Percentiles rank a stretch among this genome's conserved stretches.
Evolutionary conservation across 2,113 vertebrate genomes (phyloP).

Genomic region (Menidia beryllina): DNA sequence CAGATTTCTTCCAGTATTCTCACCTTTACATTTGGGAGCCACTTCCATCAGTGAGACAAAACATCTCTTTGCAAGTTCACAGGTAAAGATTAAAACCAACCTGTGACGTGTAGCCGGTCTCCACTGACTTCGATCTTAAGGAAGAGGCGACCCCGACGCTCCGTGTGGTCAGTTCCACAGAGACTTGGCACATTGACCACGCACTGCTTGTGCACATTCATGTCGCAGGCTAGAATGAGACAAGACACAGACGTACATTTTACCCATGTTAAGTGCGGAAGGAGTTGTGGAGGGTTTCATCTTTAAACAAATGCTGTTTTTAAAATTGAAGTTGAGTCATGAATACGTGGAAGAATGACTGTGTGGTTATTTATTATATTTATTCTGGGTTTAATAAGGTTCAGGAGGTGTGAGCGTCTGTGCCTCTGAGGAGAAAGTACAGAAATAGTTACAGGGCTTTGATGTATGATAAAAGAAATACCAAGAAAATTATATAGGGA

Average conservation of each 20-base stretch:
- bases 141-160: conserved; percentile 92
- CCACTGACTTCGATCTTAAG: conserved; percentile 92
- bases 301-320: background rate
- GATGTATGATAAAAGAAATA: background rate
- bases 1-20: conserved; percentile 13
- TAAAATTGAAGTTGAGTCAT: background rate
- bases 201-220: conserved; percentile 97
- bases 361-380: conserved; percentile 4
- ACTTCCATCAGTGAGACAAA: background rate
- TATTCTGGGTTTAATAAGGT: background rate
- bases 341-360: background rate
- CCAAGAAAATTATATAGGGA: background rate
- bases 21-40: conserved; percentile 12
- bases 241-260: conserved; percentile 25
- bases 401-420: background rate
- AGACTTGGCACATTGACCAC: conserved; percentile 97
- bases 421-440: conserved; percentile 4
- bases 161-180: conserved; percentile 96
- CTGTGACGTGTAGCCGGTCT: conserved; percentile 91
- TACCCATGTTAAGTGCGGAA: background rate
- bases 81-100: conserved; percentile 73
- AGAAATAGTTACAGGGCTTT: background rate
- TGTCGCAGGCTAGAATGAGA: conserved; percentile 89
- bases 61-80: background rate
- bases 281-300: background rate